Evolutionary conservation across 2,113 vertebrate species (phyloP).

Genomic region (Phocoena phocoena): DNA sequence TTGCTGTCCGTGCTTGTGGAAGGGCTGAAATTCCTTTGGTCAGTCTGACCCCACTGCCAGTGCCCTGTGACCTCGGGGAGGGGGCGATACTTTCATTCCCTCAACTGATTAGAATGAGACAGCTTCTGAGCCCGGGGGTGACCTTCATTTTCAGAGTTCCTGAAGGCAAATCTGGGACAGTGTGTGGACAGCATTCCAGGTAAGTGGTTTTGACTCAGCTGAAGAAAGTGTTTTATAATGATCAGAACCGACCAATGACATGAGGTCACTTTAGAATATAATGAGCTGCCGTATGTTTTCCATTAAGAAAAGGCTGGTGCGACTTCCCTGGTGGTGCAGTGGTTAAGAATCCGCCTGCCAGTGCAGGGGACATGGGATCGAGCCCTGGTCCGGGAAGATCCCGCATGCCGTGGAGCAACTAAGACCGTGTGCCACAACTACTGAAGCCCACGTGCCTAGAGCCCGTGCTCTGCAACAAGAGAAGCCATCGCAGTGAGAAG

Average conservation of each 20-base stretch:
- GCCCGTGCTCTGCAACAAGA: too few species aligned
- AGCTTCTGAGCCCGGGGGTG: background rate
- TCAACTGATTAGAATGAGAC: background rate
- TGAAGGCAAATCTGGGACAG: slow-evolving; percentile 25
- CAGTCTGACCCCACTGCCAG: background rate
- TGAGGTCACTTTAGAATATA: background rate
- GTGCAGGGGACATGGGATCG: too few species aligned
- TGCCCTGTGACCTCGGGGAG: background rate
- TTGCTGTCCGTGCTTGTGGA: background rate
- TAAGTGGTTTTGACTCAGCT: background rate
- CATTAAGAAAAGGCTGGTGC: background rate
- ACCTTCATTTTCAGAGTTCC: background rate
- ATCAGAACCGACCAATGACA: background rate
- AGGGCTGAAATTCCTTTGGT: background rate
- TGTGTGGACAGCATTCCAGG: background rate
- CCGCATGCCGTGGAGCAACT: too few species aligned
- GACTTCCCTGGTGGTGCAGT: too few species aligned
- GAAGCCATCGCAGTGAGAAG: too few species aligned
- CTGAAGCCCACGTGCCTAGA: too few species aligned
- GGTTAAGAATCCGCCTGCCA: too few species aligned
- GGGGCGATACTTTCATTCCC: background rate
- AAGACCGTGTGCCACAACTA: too few species aligned
- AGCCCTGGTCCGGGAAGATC: too few species aligned
- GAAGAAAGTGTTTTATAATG: background rate
- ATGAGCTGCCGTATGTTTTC: background rate